A percentile compares a stretch with the other conserved stretches of the same genome.
Conservation (phyloP, 2,797 vertebrate genomes). For the Sphenopsis melanotis region DNA sequence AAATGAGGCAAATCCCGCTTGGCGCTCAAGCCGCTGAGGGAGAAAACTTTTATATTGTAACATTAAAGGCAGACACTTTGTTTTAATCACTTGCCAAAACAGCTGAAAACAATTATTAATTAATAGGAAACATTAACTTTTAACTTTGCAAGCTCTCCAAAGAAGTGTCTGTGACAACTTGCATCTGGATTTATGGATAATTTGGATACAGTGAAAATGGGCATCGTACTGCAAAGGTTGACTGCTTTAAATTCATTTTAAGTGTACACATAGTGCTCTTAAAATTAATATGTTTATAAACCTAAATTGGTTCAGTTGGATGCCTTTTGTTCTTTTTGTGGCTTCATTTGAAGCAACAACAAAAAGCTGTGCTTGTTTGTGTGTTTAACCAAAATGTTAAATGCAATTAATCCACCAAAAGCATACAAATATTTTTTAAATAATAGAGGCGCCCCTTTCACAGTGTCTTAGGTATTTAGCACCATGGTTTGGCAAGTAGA, state of each 20-base stretch:
- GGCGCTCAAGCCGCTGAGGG: slow-evolving; percentile 37
- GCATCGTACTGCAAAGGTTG: slow-evolving; percentile 59
- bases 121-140: slow-evolving; percentile 88
- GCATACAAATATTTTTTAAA: slow-evolving; percentile 30
- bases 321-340: slow-evolving; percentile 66
- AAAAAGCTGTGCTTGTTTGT: slow-evolving; percentile 67
- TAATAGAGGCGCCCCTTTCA: slow-evolving; percentile 38
- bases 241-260: slow-evolving; percentile 64
- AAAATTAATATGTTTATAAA: slow-evolving; percentile 68
- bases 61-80: slow-evolving; percentile 76
- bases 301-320: slow-evolving; percentile 63
- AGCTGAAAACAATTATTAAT: slow-evolving; percentile 93
- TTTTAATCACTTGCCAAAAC: slow-evolving; percentile 83
- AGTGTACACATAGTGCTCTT: slow-evolving; percentile 61
- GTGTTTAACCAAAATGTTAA: slow-evolving; percentile 65
- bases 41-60: slow-evolving; percentile 65
- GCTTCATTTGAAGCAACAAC: slow-evolving; percentile 68
- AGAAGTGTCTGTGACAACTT: slow-evolving; percentile 70
- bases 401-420: slow-evolving; percentile 48
- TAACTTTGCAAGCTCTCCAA: slow-evolving; percentile 74
- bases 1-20: slow-evolving; percentile 48
- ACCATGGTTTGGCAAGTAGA: slow-evolving; percentile 32
- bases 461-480: slow-evolving; percentile 51
- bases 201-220: slow-evolving; percentile 65
- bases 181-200: slow-evolving; percentile 76